phyloP scores from a whole-genome alignment of 2,113 vertebrate species.

The Deroptyus accipitrinus region DNA sequence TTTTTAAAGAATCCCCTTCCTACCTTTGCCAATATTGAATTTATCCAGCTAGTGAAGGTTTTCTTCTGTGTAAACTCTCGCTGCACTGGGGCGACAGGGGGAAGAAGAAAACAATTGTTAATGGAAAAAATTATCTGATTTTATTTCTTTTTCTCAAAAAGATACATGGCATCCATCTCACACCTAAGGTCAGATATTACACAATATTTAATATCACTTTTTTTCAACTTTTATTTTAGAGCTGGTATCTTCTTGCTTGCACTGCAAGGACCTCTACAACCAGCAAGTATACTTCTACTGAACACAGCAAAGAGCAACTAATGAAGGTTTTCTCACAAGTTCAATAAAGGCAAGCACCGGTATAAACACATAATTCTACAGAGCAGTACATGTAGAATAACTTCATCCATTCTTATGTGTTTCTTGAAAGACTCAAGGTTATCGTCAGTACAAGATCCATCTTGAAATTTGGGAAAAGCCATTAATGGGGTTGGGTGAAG shows the following conservation, averaged over 20 bases:
- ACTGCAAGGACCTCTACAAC: not conserved
- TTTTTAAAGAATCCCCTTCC: not conserved
- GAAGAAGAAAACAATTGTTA: not conserved
- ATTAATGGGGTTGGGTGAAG: not conserved
- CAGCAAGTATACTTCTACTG: not conserved
- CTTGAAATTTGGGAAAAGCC: not conserved
- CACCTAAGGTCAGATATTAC: not conserved
- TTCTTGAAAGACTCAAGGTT: not conserved
- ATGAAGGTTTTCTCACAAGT: not conserved
- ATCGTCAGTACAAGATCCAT: not conserved
- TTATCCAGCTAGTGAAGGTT: conserved; percentile 97
- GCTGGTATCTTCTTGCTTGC: not conserved
- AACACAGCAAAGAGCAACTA: not conserved
- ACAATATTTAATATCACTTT: not conserved
- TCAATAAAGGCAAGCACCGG: not conserved
- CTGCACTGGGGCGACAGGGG: conserved; percentile 74
- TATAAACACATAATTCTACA: not conserved
- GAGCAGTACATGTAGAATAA: not conserved
- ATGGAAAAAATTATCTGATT: not conserved
- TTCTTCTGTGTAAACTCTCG: conserved; percentile 94
- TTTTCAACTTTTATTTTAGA: not conserved
- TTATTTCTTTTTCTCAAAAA: not conserved
- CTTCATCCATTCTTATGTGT: not conserved
- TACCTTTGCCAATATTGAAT: conserved; percentile 92
- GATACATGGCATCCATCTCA: not conserved